These are phyloP conservation scores for Xenentodon cancila DNA, from an alignment of 2,797 vertebrate genomes.

Conservation along the genomic window DNA sequence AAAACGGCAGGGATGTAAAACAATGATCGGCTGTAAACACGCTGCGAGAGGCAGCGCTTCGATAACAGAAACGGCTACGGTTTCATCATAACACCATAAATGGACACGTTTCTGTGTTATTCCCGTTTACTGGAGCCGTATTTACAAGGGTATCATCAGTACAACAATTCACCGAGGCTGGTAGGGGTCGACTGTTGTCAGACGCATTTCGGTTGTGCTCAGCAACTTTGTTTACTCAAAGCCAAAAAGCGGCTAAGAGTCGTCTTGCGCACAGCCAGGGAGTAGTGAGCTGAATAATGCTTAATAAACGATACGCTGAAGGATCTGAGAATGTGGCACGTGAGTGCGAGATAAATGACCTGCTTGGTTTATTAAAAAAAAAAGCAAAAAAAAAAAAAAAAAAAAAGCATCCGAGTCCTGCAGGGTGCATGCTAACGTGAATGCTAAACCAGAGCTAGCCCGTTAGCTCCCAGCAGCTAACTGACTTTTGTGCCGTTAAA, in stretches of 20 bases:
- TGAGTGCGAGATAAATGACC: neutral
- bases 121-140: neutral
- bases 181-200: slow-evolving; percentile 14
- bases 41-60: no score
- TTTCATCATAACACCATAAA: no score
- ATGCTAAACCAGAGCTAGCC: slow-evolving; percentile 67
- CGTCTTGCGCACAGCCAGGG: slow-evolving; percentile 21
- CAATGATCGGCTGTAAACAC: no score
- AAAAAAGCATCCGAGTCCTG: slow-evolving; percentile 21
- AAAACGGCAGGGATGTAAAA: no score
- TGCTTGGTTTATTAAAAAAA: neutral
- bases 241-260: slow-evolving; percentile 30
- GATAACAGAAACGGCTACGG: no score
- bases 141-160: neutral
- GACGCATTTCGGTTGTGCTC: slow-evolving; percentile 39
- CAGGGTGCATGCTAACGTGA: slow-evolving; percentile 55
- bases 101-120: neutral
- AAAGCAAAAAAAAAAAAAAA: no score
- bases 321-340: neutral
- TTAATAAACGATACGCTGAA: neutral
- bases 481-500: slow-evolving; percentile 41
- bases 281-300: neutral
- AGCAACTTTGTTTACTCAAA: slow-evolving; percentile 72
- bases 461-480: slow-evolving; percentile 70
- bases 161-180: slow-evolving; percentile 9